Percentiles rank a stretch among this genome's conserved stretches.
These are phyloP conservation scores for Pyrrhosoma nymphula DNA, from an alignment of 2,888 invertebrate species.

Conservation along the genomic window DNA sequence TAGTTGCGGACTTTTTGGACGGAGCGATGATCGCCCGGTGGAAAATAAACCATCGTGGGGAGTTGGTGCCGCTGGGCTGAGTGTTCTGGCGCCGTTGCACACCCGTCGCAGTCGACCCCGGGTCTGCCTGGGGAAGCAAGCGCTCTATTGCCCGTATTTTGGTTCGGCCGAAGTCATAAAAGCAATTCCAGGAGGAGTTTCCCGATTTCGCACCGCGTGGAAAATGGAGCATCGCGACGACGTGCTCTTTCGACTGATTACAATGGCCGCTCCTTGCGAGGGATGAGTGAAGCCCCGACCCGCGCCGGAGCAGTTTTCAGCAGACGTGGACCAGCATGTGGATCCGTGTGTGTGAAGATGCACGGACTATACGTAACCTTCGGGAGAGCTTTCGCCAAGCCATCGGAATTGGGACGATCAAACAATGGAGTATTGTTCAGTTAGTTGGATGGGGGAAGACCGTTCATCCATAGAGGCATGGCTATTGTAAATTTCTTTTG, in stretches of 20 bases:
- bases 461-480: background rate
- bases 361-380: background rate
- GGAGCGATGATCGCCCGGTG: background rate
- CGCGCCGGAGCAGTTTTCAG: background rate
- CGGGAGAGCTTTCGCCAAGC: background rate
- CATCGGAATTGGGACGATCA: background rate
- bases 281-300: background rate
- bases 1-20: background rate
- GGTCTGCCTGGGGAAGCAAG: background rate
- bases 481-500: background rate
- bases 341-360: background rate
- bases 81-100: background rate
- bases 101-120: background rate
- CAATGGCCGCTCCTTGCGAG: slow-evolving; percentile 1
- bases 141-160: background rate
- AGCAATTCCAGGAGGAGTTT: slow-evolving; percentile 1
- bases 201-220: slow-evolving; percentile 1
- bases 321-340: background rate
- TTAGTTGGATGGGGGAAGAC: background rate
- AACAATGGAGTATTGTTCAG: background rate
- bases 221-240: slow-evolving; percentile 13
- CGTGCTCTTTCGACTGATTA: slow-evolving; percentile 24
- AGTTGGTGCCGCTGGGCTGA: background rate
- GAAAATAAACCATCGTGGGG: background rate
- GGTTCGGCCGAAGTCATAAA: background rate